These are phyloP conservation scores for Prietella phreatophila DNA, from an alignment of 2,113 vertebrate species.

Conservation along the genomic window DNA sequence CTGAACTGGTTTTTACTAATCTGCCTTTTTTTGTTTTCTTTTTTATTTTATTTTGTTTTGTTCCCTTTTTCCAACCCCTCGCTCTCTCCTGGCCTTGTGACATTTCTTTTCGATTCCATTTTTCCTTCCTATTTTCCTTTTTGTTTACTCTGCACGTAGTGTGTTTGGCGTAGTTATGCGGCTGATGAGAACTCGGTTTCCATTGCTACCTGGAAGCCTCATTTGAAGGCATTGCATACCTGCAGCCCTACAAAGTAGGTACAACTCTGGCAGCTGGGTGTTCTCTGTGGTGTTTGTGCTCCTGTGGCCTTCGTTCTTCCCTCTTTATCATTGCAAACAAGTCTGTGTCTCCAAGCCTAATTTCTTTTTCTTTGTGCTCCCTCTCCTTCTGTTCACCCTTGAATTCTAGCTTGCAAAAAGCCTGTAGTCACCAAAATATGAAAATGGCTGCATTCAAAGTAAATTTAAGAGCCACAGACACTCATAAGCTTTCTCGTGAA, in stretches of 20 bases:
- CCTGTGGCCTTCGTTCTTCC: constrained; percentile 57
- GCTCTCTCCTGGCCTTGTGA: constrained; percentile 63
- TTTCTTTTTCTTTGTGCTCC: constrained; percentile 26
- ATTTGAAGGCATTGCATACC: constrained; percentile 99
- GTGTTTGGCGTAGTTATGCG: constrained; percentile 99
- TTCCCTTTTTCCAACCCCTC: constrained; percentile 69
- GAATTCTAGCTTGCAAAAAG: constrained; percentile 8
- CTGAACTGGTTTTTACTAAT: constrained; percentile 79
- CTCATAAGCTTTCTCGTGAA: constrained; percentile 18
- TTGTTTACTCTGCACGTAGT: constrained; percentile 84
- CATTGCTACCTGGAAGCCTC: constrained; percentile 99
- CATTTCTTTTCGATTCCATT: constrained; percentile 53
- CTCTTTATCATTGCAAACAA: constrained; percentile 39
- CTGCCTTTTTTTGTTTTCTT: constrained; percentile 61
- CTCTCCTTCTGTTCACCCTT: constrained; percentile 20
- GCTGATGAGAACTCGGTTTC: constrained; percentile 99
- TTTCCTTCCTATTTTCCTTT: constrained; percentile 63
- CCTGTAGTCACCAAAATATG: constrained; percentile 34
- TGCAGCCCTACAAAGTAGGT: constrained; percentile 99
- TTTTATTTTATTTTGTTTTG: constrained; percentile 42
- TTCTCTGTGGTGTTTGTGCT: constrained; percentile 70
- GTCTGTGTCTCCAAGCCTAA: constrained; percentile 37
- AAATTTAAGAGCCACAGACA: constrained; percentile 29
- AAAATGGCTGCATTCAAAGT: constrained; percentile 53
- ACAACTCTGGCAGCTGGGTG: constrained; percentile 80